Conservation (phyloP, 2,888 invertebrate species). For the Yponomeuta plumbellus region DNA sequence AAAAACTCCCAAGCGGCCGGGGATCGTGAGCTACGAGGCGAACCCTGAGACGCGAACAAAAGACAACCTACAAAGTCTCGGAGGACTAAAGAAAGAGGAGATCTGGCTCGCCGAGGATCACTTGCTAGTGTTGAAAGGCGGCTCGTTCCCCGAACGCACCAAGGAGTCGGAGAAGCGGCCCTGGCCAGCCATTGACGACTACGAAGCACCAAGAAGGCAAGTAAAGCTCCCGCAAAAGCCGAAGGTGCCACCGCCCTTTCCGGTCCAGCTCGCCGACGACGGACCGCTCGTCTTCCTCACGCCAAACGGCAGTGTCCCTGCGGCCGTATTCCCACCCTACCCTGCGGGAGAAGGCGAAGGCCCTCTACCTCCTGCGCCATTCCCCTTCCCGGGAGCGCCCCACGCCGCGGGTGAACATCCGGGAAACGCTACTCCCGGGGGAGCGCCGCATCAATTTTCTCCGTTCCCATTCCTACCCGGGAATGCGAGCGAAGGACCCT, state of each 20-base stretch:
- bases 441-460: conserved; percentile 79
- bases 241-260: conserved; percentile 94
- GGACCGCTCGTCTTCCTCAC: conserved; percentile 92
- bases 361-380: conserved; percentile 72
- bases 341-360: conserved; percentile 78
- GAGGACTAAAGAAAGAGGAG: conserved; percentile 89
- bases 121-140: conserved; percentile 88
- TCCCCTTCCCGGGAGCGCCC: conserved; percentile 77
- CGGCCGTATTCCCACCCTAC: conserved; percentile 81
- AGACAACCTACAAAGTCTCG: conserved; percentile 86
- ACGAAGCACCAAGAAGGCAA: conserved; percentile 87
- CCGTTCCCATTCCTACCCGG: conserved; percentile 78
- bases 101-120: conserved; percentile 95
- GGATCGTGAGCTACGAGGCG: conserved; percentile 86
- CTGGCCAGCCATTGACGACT: conserved; percentile 91
- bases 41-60: conserved; percentile 87
- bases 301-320: conserved; percentile 84
- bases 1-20: conserved; percentile 83
- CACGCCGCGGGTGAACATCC: conserved; percentile 76
- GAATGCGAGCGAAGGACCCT: conserved; percentile 74
- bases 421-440: conserved; percentile 81
- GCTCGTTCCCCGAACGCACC: conserved; percentile 78
- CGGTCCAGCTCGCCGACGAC: conserved; percentile 89
- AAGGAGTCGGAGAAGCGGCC: conserved; percentile 62
- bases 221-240: conserved; percentile 90